A percentile compares a stretch with the other conserved stretches of the same genome.
These are phyloP conservation scores for Lucilia cuprina DNA, from an alignment of 1,140 invertebrate genomes.

Conservation along the genomic window DNA sequence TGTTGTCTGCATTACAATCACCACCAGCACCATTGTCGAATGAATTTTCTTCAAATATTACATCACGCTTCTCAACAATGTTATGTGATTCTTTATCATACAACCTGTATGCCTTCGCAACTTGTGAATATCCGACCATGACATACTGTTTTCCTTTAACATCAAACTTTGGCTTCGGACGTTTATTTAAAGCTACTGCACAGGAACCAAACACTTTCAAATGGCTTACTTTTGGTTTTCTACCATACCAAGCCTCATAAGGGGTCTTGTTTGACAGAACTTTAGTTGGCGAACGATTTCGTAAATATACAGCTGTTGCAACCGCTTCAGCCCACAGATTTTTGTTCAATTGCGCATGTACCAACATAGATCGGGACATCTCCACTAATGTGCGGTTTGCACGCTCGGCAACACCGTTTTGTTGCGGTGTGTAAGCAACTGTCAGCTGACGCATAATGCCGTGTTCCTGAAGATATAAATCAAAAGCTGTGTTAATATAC, in stretches of 20 bases:
- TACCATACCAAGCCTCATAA: conserved; percentile 49
- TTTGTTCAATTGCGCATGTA: neutral
- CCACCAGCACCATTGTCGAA: neutral
- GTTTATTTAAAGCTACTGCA: too few species aligned
- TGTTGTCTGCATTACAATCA: neutral
- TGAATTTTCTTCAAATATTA: conserved; percentile 18
- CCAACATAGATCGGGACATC: neutral
- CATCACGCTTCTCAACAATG: conserved; percentile 24
- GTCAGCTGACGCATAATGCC: neutral
- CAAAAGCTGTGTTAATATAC: neutral
- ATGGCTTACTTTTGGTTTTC: conserved; percentile 26
- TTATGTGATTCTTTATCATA: neutral
- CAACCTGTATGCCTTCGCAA: conserved; percentile 20
- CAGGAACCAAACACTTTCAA: too few species aligned
- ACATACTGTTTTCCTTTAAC: too few species aligned
- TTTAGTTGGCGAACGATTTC: conserved; percentile 45
- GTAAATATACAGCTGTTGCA: conserved; percentile 55
- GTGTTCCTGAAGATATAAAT: neutral
- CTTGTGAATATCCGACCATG: too few species aligned
- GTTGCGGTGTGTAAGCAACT: neutral
- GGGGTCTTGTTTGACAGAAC: conserved; percentile 46
- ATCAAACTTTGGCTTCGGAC: too few species aligned
- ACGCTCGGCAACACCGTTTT: neutral
- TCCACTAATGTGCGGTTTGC: neutral
- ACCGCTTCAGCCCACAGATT: neutral